A percentile compares a stretch with the other conserved stretches of the same genome.
These are phyloP conservation scores for Apotomis capreana DNA, from an alignment of 2,888 invertebrate genomes.

Conservation along the genomic window DNA sequence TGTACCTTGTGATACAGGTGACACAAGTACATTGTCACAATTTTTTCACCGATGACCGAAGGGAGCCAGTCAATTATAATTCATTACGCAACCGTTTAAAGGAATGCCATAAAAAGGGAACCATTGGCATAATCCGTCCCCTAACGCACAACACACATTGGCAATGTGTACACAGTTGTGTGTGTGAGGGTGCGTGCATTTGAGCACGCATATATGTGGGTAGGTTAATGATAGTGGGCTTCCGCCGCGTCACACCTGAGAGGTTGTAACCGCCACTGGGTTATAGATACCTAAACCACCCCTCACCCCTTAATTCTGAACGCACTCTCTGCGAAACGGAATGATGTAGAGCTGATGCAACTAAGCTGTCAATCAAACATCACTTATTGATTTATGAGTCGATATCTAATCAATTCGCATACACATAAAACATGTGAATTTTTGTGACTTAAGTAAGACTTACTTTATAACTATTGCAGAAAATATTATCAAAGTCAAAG, in stretches of 20 bases:
- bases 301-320: conserved; percentile 72
- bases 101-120: conserved; percentile 50
- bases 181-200: conserved; percentile 61
- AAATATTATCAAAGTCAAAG: no score
- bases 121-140: conserved; percentile 65
- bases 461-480: no score
- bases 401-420: no score
- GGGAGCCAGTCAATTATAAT: conserved; percentile 40
- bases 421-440: no score
- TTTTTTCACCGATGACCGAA: conserved; percentile 7
- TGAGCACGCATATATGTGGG: conserved; percentile 69
- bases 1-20: not conserved
- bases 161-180: conserved; percentile 50
- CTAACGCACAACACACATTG: conserved; percentile 55
- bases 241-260: conserved; percentile 84
- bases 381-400: not conserved
- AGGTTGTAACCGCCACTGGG: conserved; percentile 80
- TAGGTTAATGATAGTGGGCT: conserved; percentile 81
- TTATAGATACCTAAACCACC: conserved; percentile 75
- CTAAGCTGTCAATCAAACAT: not conserved
- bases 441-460: no score
- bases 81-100: conserved; percentile 42
- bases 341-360: conserved; percentile 55
- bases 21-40: conserved; percentile 17
- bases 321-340: conserved; percentile 55